Conservation (phyloP, 2,888 invertebrate species). For the Trilocha varians region DNA sequence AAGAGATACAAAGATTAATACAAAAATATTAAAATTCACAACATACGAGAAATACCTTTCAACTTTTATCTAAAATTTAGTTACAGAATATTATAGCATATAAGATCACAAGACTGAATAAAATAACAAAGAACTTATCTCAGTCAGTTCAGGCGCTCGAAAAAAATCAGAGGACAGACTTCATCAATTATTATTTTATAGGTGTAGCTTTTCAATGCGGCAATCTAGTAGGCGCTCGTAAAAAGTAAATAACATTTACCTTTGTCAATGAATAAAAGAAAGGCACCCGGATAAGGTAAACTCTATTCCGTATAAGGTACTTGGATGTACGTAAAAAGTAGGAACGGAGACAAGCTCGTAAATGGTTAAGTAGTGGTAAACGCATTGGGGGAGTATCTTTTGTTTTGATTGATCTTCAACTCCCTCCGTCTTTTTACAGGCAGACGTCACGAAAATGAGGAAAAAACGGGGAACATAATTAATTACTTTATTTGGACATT, state of each 20-base stretch:
- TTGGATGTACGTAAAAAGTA: constrained; percentile 37
- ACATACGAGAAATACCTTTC: no score
- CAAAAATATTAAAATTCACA: no score
- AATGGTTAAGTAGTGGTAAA: constrained; percentile 55
- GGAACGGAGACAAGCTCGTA: constrained; percentile 55
- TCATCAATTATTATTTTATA: constrained; percentile 8
- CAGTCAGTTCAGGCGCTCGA: background rate
- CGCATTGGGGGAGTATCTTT: constrained; percentile 41
- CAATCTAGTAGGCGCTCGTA: constrained; percentile 9
- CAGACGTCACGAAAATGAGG: constrained; percentile 56
- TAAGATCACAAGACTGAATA: background rate
- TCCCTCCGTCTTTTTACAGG: constrained; percentile 55
- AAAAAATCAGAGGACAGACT: constrained; percentile 2
- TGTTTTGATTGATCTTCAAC: constrained; percentile 67
- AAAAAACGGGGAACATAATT: constrained; percentile 62
- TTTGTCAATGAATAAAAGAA: constrained; percentile 31
- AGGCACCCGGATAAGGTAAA: constrained; percentile 23
- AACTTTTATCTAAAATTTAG: no score
- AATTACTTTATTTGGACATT: constrained; percentile 72
- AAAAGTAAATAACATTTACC: constrained; percentile 29
- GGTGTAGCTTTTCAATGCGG: constrained; percentile 3
- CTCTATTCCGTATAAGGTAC: constrained; percentile 35
- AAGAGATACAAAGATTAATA: no score
- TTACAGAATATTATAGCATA: no score
- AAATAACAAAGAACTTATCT: background rate